These are phyloP conservation scores for Pogonomyrmex barbatus DNA, from an alignment of 1,140 invertebrate species.

Conservation along the genomic window DNA sequence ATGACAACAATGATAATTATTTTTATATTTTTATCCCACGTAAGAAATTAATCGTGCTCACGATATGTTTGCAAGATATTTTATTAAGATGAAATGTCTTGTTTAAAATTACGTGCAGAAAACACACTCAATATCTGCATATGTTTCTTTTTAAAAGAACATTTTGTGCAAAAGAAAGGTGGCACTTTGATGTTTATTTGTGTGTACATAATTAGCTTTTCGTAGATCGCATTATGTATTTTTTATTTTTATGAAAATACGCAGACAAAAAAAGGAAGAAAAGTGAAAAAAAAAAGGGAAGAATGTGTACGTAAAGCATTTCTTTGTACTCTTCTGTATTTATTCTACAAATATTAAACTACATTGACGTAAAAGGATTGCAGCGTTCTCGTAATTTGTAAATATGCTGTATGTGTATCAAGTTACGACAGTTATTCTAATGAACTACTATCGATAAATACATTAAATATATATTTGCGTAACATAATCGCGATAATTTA, in stretches of 20 bases:
- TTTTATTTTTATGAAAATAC: slow-evolving; percentile 26
- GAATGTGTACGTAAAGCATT: slow-evolving; percentile 42
- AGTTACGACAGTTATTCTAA: not conserved
- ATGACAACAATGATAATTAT: slow-evolving; percentile 43
- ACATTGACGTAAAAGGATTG: slow-evolving; percentile 51
- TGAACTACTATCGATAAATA: not conserved
- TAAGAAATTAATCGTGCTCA: slow-evolving; percentile 15
- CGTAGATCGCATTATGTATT: slow-evolving; percentile 32
- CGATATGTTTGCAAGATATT: slow-evolving; percentile 40
- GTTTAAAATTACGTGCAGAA: not conserved
- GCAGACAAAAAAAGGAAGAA: not conserved
- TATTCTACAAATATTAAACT: slow-evolving; percentile 73
- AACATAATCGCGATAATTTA: not conserved
- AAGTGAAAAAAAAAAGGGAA: not conserved
- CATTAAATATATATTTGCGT: not conserved
- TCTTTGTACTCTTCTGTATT: slow-evolving; percentile 73
- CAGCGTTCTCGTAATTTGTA: not conserved
- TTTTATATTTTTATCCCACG: slow-evolving; percentile 55
- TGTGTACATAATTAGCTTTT: slow-evolving; percentile 32
- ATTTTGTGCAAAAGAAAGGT: not conserved
- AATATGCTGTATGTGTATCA: not conserved
- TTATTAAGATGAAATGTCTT: not conserved
- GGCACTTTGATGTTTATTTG: slow-evolving; percentile 18
- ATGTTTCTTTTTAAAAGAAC: not conserved
- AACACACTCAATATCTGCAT: not conserved